Percentiles rank a stretch among this genome's conserved stretches.
Conservation (phyloP, 2,113 vertebrate genomes). For the Corythornis vintsioides region DNA sequence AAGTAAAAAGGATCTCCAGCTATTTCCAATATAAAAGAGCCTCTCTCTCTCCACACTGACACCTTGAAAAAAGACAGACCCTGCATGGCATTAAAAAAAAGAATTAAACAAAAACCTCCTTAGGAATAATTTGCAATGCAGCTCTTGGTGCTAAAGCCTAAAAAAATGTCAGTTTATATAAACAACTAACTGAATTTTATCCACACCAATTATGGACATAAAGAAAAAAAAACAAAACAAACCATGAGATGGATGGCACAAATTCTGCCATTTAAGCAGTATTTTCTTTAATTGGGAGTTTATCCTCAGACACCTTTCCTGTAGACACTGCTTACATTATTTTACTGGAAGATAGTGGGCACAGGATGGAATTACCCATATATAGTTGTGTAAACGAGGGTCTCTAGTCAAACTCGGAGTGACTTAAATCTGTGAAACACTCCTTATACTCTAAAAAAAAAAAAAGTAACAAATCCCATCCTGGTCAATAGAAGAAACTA, state of each 20-base stretch:
- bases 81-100: conserved; percentile 81
- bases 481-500: background rate
- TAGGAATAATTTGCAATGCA: conserved; percentile 87
- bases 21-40: conserved; percentile 79
- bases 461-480: background rate
- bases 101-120: conserved; percentile 97
- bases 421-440: conserved; percentile 5
- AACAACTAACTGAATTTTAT: conserved; percentile 93
- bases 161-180: conserved; percentile 97
- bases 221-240: conserved; percentile 61
- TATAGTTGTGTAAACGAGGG: conserved; percentile 58
- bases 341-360: conserved; percentile 42
- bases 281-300: conserved; percentile 77
- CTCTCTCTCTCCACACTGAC: conserved; percentile 79
- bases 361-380: conserved; percentile 67
- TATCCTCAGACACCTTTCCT: conserved; percentile 75
- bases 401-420: background rate
- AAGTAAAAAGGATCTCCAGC: conserved; percentile 61
- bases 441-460: background rate
- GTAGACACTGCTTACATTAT: conserved; percentile 70
- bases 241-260: conserved; percentile 40
- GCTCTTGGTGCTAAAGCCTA: conserved; percentile 95
- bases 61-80: conserved; percentile 99
- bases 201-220: conserved; percentile 98
- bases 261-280: conserved; percentile 70